Evolutionary conservation across 1,140 invertebrate species (phyloP).

Genomic region (Pectinophora gossypiella): DNA sequence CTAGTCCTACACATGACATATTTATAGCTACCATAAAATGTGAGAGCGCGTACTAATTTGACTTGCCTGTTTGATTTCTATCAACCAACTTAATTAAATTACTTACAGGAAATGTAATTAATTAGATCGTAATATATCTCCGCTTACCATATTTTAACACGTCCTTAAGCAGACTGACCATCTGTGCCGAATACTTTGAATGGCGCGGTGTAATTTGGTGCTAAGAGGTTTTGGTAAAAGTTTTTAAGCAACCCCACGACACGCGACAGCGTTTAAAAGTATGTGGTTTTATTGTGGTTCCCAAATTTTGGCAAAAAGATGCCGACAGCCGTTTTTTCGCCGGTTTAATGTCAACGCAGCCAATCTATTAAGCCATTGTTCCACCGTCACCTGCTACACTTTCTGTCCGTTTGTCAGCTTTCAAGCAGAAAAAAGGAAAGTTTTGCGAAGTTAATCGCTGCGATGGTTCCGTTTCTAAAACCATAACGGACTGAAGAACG

Average conservation of each 20-base stretch:
- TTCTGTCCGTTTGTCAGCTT: slow-evolving; percentile 6
- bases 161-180: slow-evolving; percentile 25
- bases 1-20: slow-evolving; percentile 33
- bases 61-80: neutral
- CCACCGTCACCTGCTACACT: slow-evolving; percentile 34
- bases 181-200: slow-evolving; percentile 27
- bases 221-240: slow-evolving; percentile 29
- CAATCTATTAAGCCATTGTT: slow-evolving; percentile 51
- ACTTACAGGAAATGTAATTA: neutral
- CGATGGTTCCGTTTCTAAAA: neutral
- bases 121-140: neutral
- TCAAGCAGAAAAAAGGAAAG: slow-evolving; percentile 14
- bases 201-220: slow-evolving; percentile 24
- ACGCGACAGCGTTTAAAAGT: slow-evolving; percentile 43
- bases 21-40: slow-evolving; percentile 43
- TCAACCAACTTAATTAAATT: neutral
- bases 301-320: slow-evolving; percentile 44
- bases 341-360: slow-evolving; percentile 37
- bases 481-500: neutral
- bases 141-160: slow-evolving; percentile 12
- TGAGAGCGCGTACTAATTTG: neutral
- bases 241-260: slow-evolving; percentile 36
- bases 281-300: slow-evolving; percentile 63
- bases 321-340: slow-evolving; percentile 31
- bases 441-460: slow-evolving; percentile 8